phyloP scores from a whole-genome alignment of 2,888 invertebrate genomes.

The Euzophera pinguis region DNA sequence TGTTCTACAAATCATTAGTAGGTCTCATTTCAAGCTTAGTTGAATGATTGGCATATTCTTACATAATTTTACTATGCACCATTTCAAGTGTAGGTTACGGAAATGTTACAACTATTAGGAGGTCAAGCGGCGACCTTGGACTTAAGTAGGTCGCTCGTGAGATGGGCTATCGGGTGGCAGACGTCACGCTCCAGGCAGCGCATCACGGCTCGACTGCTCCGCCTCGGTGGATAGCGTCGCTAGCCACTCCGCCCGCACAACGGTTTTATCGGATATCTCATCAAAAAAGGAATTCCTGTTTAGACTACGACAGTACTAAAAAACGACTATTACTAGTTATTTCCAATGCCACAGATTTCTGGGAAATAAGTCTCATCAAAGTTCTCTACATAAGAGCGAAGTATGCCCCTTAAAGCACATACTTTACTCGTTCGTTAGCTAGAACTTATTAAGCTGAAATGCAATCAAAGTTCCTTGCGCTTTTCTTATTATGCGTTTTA shows the following conservation, averaged over 20 bases:
- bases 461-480: conserved; percentile 9
- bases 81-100: conserved; percentile 47
- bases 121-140: conserved; percentile 75
- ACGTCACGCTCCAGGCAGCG: conserved; percentile 65
- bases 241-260: conserved; percentile 12
- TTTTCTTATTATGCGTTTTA: conserved; percentile 2
- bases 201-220: conserved; percentile 25
- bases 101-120: conserved; percentile 60
- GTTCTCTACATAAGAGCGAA: too few relatives aligned
- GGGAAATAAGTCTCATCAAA: conserved; percentile 1
- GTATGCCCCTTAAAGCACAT: background rate
- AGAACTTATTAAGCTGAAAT: background rate
- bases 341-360: background rate
- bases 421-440: background rate
- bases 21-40: background rate
- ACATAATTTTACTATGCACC: conserved; percentile 28
- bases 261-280: conserved; percentile 12
- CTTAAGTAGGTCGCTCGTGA: conserved; percentile 75
- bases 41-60: conserved; percentile 6
- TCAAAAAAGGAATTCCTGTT: conserved; percentile 9
- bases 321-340: background rate
- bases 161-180: conserved; percentile 77
- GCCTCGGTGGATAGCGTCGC: conserved; percentile 18
- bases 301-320: background rate
- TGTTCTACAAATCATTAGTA: too few relatives aligned